These are phyloP conservation scores for Acleris laterana DNA, from an alignment of 2,888 invertebrate genomes.

Conservation along the genomic window DNA sequence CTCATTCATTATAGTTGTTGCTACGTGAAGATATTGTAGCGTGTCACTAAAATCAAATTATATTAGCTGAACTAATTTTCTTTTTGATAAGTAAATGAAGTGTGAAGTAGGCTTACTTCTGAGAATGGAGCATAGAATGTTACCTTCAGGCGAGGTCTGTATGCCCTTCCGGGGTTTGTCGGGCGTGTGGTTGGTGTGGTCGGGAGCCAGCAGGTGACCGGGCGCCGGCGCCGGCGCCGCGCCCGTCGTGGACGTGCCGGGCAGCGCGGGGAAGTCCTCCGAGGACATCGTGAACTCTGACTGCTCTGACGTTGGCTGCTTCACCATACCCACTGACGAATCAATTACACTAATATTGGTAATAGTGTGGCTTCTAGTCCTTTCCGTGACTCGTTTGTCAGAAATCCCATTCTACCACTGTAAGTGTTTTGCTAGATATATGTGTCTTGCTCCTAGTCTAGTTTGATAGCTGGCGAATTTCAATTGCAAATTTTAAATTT, in stretches of 20 bases:
- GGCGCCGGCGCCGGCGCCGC: slow-evolving; percentile 55
- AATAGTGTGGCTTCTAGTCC: not conserved
- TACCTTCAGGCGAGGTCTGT: slow-evolving; percentile 97
- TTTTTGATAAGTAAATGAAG: too few relatives aligned
- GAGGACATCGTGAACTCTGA: slow-evolving; percentile 98
- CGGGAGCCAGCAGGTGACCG: slow-evolving; percentile 51
- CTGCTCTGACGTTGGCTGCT: slow-evolving; percentile 95
- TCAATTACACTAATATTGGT: slow-evolving; percentile 1
- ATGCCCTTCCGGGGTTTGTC: slow-evolving; percentile 91
- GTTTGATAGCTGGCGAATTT: too few relatives aligned
- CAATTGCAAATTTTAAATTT: too few relatives aligned
- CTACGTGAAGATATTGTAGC: too few relatives aligned
- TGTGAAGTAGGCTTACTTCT: too few relatives aligned
- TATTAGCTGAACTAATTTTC: too few relatives aligned
- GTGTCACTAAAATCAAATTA: too few relatives aligned
- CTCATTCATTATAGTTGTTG: too few relatives aligned
- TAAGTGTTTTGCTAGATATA: too few relatives aligned
- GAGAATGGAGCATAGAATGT: too few relatives aligned
- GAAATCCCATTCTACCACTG: too few relatives aligned
- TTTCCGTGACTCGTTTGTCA: not conserved
- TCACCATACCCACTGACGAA: slow-evolving; percentile 94
- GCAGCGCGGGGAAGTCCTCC: slow-evolving; percentile 99
- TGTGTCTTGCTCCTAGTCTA: too few relatives aligned
- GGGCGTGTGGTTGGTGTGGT: slow-evolving; percentile 62
- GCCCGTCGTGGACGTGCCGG: slow-evolving; percentile 93